Evolutionary conservation across 2,797 vertebrate genomes (phyloP), one percentile per base, ranked within the genome.

Genomic region (Anabacerthia variegaticeps): DNA sequence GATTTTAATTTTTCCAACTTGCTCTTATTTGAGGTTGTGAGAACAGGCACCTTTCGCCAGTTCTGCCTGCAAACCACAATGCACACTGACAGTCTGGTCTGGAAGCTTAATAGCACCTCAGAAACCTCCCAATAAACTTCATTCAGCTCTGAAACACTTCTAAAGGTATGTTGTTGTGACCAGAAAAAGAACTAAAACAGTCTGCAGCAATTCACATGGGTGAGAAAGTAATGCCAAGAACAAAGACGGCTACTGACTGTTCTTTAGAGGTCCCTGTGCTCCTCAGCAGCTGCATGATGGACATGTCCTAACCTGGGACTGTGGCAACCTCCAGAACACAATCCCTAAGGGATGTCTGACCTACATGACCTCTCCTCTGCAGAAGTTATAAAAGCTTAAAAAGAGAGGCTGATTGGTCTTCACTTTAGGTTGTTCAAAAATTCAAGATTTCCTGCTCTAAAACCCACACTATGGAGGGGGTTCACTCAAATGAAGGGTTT

Each of bases 1-100:
- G 93, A 96, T 97, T 87, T 86, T 75, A 69, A 54, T 93, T 89
- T 76, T 90, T 43, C 30, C 68, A 76, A 48, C 74, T 66, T 0
- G 3, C 23, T 94, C 49, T 82, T 85, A 90, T 76, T 55, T 85
- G 80, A 95, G 86, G 66, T 23, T 87, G 85, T 90, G 71, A 95
- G 84, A 95, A 92, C 54, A 72, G 63, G 65, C 49, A 68, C 46
- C 74, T 94, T 79, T 85, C 92, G 55, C 68, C 86, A 89, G 74
- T 89, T 88, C 82, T 83, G 74, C 72, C 83, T 86, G 52, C 74
- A 92, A 88, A 90, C 52, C 30, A 82, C 86, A 91, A 89, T 44
- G 46, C 32, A 58, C 22, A 36, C n/a, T 71, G 85, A 71, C 88
- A 92, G 87, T 87, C 84, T 79, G 15, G 68, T 89, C 74, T 85